These are phyloP conservation scores for Pantala flavescens DNA, from an alignment of 1,140 invertebrate genomes.

Conservation along the genomic window DNA sequence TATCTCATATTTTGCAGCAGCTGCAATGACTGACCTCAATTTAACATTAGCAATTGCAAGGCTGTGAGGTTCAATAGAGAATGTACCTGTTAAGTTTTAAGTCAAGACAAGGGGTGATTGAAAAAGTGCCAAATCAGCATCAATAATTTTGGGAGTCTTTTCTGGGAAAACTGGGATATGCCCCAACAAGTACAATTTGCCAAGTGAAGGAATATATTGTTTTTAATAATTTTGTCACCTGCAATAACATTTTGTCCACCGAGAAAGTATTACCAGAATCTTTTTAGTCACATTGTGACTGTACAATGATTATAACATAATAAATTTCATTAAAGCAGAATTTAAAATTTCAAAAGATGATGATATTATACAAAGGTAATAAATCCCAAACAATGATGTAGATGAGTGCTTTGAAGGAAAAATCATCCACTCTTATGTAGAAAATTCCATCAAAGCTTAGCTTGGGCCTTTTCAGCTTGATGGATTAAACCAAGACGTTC, in stretches of 20 bases:
- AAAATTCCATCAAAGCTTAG: background rate
- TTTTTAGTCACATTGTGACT: background rate
- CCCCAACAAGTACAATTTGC: background rate
- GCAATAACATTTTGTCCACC: background rate
- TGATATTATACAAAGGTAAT: background rate
- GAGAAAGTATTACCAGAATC: background rate
- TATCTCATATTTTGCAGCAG: background rate
- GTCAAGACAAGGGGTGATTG: background rate
- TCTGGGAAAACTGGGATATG: background rate
- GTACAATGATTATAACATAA: background rate
- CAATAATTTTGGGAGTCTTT: background rate
- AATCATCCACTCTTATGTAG: background rate
- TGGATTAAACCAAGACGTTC: constrained; percentile 23
- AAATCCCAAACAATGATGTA: background rate
- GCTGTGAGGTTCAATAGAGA: background rate
- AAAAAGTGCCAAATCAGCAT: constrained; percentile 9
- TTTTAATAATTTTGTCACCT: background rate
- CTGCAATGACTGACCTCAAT: background rate
- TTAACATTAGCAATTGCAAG: background rate
- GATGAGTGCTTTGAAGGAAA: background rate
- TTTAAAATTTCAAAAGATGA: background rate
- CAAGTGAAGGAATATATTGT: background rate
- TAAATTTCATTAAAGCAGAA: background rate
- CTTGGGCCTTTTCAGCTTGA: background rate
- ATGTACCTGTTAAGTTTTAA: background rate